Base-by-base conservation (phyloP, 2,797 vertebrate genomes). In the Champsocephalus gunnari region DNA sequence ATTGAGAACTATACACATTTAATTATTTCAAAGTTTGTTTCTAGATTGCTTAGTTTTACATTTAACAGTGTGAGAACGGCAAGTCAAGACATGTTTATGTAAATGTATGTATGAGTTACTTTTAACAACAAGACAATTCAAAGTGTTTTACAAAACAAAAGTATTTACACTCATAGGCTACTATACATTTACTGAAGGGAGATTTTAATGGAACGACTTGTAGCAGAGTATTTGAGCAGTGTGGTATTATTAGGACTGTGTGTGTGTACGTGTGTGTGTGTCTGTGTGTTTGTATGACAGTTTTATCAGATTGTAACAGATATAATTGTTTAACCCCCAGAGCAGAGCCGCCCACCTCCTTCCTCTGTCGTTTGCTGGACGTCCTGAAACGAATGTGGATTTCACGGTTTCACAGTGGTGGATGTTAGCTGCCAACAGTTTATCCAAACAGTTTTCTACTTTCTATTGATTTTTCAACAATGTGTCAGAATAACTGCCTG, bases 381-480 rank as follows among this genome's bases (percentile, higher is more conserved):
- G 67, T 83, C 71, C 66, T 81, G 73, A 77, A 79, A 71, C 78
- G 32, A 73, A 82, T 86, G 76, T 75, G 76, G 64, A 85, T 79
- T 79, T 85, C 70, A 83, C 62, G 62, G 58, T 51, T 80, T 83
- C 76, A 80, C 77, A 77, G 73, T 38, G 60, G 76, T 82, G 56
- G 44, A 82, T 76, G 71, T 79, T 75, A 73, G 78, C 84, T 84
- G 84, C 81, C 86, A 78, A 81, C 82, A 64, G 70, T 77, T 80
- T 69, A 74, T 76, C 79, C 74, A 73, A 84, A 79, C 80, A 84
- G 69, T 75, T 77, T 58, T 83, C 66, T 80, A 73, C 72, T 77
- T 71, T 73, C 66, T 71, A 86, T 79, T 87, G 90, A 89, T 83
- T 89, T 79, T 75, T 83, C 81, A 73, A 73, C 77, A 83, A 79